These are phyloP conservation scores for Glomeris maerens DNA, from an alignment of 1,140 invertebrate genomes.

Conservation along the genomic window DNA sequence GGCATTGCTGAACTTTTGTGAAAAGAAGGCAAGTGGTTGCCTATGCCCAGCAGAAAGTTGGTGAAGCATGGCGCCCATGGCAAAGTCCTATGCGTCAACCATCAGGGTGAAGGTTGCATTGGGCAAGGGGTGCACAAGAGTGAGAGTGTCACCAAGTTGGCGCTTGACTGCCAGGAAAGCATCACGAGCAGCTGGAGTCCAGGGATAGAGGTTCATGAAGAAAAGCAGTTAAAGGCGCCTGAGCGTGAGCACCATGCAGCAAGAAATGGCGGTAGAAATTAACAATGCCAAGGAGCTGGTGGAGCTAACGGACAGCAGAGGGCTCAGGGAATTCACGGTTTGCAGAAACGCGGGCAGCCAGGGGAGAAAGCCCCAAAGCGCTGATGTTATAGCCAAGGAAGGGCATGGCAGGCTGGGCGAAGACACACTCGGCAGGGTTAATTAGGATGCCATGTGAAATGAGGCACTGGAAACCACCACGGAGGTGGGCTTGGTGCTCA, in stretches of 20 bases:
- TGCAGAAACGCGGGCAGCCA: constrained; percentile 25
- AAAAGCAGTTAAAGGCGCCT: constrained; percentile 10
- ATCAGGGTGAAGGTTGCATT: constrained; percentile 12
- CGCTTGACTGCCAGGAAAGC: constrained; percentile 18
- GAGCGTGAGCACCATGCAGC: constrained; percentile 18
- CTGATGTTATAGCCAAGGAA: constrained; percentile 28
- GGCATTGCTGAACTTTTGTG: constrained; percentile 8
- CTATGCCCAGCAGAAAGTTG: constrained; percentile 8
- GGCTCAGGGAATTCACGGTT: constrained; percentile 26
- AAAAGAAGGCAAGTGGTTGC: constrained; percentile 14
- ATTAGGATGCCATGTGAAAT: constrained; percentile 22
- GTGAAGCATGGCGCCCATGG: constrained; percentile 10
- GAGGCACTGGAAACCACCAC: constrained; percentile 26
- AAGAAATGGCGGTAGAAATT: constrained; percentile 31
- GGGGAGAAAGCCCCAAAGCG: constrained; percentile 20
- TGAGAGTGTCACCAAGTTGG: background rate
- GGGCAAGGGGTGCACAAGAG: constrained; percentile 12
- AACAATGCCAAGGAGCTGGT: constrained; percentile 27
- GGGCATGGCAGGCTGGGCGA: constrained; percentile 9
- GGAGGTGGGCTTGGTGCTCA: constrained; percentile 28
- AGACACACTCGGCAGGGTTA: constrained; percentile 18
- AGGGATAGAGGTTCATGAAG: constrained; percentile 6
- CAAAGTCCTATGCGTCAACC: constrained; percentile 21
- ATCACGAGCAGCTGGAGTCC: constrained; percentile 10
- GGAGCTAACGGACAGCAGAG: constrained; percentile 23